Evolutionary conservation across 2,113 vertebrate genomes (phyloP).

Genomic region (Onychostruthus taczanowskii): DNA sequence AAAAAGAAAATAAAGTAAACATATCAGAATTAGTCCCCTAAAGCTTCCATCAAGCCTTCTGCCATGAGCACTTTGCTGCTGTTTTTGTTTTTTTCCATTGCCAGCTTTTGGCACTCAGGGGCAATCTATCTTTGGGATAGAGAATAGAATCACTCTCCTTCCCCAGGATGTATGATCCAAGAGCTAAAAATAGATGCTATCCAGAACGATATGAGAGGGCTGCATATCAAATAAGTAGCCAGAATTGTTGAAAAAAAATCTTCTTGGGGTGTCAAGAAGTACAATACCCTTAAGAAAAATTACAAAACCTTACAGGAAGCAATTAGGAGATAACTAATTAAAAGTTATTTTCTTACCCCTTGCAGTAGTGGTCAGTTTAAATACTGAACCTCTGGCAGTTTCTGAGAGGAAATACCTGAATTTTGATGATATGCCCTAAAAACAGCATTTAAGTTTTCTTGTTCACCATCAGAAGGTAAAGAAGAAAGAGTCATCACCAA

Average conservation of each 20-base stretch:
- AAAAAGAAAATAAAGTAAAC: slow-evolving; percentile 76
- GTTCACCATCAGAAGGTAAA: not conserved
- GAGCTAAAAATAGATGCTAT: slow-evolving; percentile 33
- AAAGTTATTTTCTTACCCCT: not conserved
- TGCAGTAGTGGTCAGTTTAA: not conserved
- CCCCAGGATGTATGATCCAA: not conserved
- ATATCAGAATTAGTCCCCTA: slow-evolving; percentile 67
- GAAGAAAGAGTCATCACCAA: not conserved
- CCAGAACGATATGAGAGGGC: not conserved
- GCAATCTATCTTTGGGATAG: slow-evolving; percentile 43
- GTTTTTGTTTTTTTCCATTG: slow-evolving; percentile 42
- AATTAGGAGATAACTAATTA: not conserved
- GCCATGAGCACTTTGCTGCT: slow-evolving; percentile 45
- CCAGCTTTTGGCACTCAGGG: slow-evolving; percentile 40
- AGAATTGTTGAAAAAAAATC: not conserved
- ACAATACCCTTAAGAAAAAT: not conserved
- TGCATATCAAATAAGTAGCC: not conserved
- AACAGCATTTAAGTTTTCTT: not conserved
- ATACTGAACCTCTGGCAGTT: not conserved
- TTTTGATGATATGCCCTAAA: not conserved
- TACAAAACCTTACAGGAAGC: not conserved
- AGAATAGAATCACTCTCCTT: not conserved
- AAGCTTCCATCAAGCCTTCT: slow-evolving; percentile 69
- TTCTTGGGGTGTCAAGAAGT: not conserved
- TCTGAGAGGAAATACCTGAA: not conserved